These are phyloP conservation scores for Amblyopsis rosae DNA, from an alignment of 2,113 vertebrate species.

Conservation along the genomic window DNA sequence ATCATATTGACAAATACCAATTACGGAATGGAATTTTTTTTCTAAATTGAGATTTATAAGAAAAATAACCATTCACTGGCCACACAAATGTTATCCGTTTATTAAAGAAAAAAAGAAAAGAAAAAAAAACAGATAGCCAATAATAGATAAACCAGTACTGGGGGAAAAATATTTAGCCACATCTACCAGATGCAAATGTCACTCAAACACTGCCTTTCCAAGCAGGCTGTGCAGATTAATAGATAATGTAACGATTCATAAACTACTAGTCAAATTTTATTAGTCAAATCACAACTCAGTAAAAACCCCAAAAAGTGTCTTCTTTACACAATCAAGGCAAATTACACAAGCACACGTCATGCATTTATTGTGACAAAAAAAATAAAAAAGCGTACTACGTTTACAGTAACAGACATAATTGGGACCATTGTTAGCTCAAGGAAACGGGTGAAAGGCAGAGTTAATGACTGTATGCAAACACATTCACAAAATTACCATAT, in stretches of 20 bases:
- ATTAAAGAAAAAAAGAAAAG: not conserved
- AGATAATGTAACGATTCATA: constrained; percentile 44
- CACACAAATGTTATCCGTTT: constrained; percentile 13
- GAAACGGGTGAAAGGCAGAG: constrained; percentile 73
- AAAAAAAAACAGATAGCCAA: not conserved
- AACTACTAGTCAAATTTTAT: no score
- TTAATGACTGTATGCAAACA: constrained; percentile 76
- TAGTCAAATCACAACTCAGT: constrained; percentile 54
- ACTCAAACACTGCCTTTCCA: constrained; percentile 27
- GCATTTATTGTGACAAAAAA: constrained; percentile 58
- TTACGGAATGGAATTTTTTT: constrained; percentile 1
- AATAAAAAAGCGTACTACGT: constrained; percentile 61
- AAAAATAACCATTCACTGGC: constrained; percentile 5
- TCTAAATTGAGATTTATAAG: not conserved
- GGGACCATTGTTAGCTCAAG: constrained; percentile 72
- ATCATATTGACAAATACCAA: not conserved
- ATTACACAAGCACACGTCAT: constrained; percentile 60
- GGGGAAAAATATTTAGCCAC: not conserved
- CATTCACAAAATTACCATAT: constrained; percentile 75
- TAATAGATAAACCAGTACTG: not conserved
- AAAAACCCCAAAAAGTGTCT: constrained; percentile 39
- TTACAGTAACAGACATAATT: constrained; percentile 74
- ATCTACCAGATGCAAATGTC: constrained; percentile 36
- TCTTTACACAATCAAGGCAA: constrained; percentile 51
- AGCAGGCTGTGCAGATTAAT: constrained; percentile 27